These are phyloP conservation scores for Rhopalosiphum padi DNA, from an alignment of 1,140 invertebrate species.

Conservation along the genomic window DNA sequence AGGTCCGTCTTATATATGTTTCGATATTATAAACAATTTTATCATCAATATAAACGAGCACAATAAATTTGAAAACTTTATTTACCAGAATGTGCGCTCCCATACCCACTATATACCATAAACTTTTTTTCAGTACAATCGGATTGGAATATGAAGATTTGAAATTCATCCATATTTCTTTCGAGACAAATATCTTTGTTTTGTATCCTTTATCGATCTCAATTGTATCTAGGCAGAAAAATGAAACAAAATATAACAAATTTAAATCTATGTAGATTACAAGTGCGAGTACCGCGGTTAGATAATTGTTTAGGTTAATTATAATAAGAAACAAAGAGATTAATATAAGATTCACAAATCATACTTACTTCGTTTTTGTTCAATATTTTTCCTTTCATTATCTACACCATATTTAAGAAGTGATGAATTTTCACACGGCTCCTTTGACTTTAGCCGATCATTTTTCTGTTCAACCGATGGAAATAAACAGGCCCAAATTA, in stretches of 20 bases:
- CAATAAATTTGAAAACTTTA: not conserved
- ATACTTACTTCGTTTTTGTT: not conserved
- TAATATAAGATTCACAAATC: not conserved
- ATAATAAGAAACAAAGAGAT: not conserved
- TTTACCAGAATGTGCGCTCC: not conserved
- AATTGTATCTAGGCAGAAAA: not conserved
- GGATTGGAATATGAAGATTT: conserved; percentile 18
- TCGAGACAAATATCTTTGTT: not conserved
- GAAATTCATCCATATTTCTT: not conserved
- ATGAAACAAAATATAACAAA: not conserved
- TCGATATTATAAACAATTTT: not conserved
- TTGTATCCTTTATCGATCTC: not conserved
- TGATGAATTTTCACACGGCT: not conserved
- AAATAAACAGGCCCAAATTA: not conserved
- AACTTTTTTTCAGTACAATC: not conserved
- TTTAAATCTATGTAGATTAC: not conserved
- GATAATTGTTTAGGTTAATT: not conserved
- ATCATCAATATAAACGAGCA: not conserved
- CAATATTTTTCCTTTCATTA: not conserved
- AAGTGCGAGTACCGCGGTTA: not conserved
- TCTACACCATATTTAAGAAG: not conserved
- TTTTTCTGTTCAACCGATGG: not conserved
- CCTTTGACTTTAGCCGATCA: not conserved
- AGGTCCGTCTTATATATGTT: not conserved
- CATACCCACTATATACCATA: not conserved